Evolutionary conservation across 92 coral and sea anemone genomes (phyloP), one percentile per base, ranked within the genome.

Genomic region (Actinostola sp.): DNA sequence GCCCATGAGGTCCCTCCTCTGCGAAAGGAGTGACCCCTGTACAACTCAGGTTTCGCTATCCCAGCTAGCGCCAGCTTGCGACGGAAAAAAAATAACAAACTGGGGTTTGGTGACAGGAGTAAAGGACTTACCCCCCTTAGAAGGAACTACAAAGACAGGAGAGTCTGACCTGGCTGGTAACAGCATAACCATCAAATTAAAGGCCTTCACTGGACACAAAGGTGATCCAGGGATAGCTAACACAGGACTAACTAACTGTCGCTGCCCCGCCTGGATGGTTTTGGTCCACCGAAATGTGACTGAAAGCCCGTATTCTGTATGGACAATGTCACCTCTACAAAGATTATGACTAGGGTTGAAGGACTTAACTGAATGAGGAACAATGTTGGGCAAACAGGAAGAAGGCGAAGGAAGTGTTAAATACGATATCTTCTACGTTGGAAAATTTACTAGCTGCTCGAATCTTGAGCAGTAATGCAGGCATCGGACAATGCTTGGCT

Each of bases 1-100:
- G 84, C 67, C 65, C 71, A 79, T 0, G 78, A 70, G 14, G 84
- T 43, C 29, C 78, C 84, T 7, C 84, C 78, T 10, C 84, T 53
- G 31, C 78, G 72, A 70, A 79, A 79, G 27, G 84, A 79, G 25
- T 79, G 85, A 52, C 85, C 85, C 11, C 70, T 19, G 69, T 38
- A 78, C 8, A 46, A 17, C 0, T 44, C 32, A 28, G 32, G 21
- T 30, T 21, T 21, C 2, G 62, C 3, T 3, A 60, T 42, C 16
- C 51, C 28, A 0, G 61, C 83, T 16, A 43, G 1, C 33, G 51
- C 28, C 2, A 76, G 19, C 0, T 36, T 46, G 12, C 14, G 15
- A 3, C 46, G 46, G n/a, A n/a, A 16, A 76, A 76, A 36, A 27
- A 0, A 35, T 45, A 48, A 50, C 12, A 63, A 64, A 63, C 52